phyloP scores from a whole-genome alignment of 2,113 vertebrate species.

The Orycteropus afer region DNA sequence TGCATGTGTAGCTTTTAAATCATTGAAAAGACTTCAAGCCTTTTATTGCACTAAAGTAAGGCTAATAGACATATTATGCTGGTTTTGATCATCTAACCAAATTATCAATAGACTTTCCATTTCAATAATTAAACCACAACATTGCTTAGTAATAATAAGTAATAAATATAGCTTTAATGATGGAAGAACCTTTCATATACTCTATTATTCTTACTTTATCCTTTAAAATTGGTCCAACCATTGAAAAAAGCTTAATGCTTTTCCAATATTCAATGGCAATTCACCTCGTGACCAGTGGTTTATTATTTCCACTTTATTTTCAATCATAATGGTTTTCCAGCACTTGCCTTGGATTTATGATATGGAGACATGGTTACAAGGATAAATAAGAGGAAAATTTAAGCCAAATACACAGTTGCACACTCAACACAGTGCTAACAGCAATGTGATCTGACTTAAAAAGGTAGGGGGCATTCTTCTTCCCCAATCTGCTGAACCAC shows the following conservation, averaged over 20 bases:
- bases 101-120: background rate
- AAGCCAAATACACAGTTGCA: background rate
- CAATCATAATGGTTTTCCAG: background rate
- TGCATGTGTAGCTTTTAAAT: no score
- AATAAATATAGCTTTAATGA: background rate
- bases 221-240: background rate
- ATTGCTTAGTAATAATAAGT: background rate
- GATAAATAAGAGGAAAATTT: no score
- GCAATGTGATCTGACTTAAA: background rate
- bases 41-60: background rate
- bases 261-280: background rate
- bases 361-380: no score
- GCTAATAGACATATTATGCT: background rate
- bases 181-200: background rate
- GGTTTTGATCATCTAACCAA: background rate
- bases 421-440: background rate
- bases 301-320: background rate
- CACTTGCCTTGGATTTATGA: background rate
- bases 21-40: no score
- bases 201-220: background rate
- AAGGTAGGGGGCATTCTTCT: background rate
- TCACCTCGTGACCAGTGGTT: background rate
- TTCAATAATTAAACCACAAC: background rate
- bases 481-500: no score
- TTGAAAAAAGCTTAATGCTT: background rate